Evolutionary conservation across 2,888 invertebrate species (phyloP), one percentile per base, ranked within the genome.

Genomic region (Coenonympha glycerion): DNA sequence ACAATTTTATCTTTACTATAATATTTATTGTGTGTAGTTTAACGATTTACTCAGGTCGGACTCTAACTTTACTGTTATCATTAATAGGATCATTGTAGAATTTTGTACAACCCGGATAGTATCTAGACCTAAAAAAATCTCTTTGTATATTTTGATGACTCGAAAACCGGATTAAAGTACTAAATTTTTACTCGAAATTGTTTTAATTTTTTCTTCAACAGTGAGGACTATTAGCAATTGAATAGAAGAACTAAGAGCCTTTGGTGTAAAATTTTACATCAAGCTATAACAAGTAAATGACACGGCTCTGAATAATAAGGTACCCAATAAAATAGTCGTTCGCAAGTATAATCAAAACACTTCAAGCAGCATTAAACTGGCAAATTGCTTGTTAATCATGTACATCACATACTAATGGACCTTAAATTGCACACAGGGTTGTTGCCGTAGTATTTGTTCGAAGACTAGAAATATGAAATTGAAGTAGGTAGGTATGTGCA

Each of bases 1-100:
- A 87, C 86, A 87, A 82, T 80, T 86, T 84, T 82, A 80, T 71
- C 70, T 68, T 67, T 67, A 76, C 67, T 61, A 60, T n/a, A n/a
- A n/a, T 69, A 72, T 79, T 79, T 82, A 83, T 79, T 79, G 67
- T 66, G 64, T 66, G 71, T 76, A 77, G 74, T 60, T 59, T 59
- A 65, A 56, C 56, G 55, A 54, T 47, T 49, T 57, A 66, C 64
- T 46, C 26, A 42, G 47, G 33, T 47, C 33, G 36, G 44, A 28
- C 28, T 36, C n/a, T 46, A 19, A 46, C 22, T 24, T 26, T 37
- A 36, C 19, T 37, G 36, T 37, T 36, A 46, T 19, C 28, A 15
- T 36, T 18, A 36, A 18, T 26, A 26, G 9, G 19, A 28, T 28
- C 53, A 62, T 74, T 68, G 68, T 75, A 71, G 63, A 65, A 66